Base-by-base conservation (phyloP, 2,113 vertebrate species). In the Notothenia rossii region DNA sequence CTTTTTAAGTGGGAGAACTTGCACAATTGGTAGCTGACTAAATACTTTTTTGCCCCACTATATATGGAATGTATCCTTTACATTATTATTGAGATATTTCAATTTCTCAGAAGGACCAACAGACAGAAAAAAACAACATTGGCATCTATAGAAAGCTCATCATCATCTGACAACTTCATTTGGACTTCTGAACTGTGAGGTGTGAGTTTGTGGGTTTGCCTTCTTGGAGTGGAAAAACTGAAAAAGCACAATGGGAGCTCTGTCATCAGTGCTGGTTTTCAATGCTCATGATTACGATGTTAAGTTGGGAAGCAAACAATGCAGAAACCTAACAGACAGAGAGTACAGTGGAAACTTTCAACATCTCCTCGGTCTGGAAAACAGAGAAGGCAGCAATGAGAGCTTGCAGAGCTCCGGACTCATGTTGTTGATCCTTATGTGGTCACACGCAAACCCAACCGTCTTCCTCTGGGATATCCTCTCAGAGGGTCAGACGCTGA, bases 351-450 rank as follows among this genome's bases (percentile, higher is more conserved):
- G 50, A 56, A 79, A 87, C 86, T 76, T 84, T 86, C 51, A 78
- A 77, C 69, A 74, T 88, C 67, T 82, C 49, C 66, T 77, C 54
- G 14, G 53, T 81, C 36, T 55, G 51, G 64, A 69, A 79, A 87
- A 78, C 46, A 72, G 77, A 45, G 33, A 76, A 86, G 77, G 66
- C 13, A 10, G 84, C 79, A 66, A 68, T 56, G 77, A 80, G 58
- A 67, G 79, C 75, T 73, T n/a, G 5, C 55, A 68, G 75, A 69
- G 76, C 81, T 86, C 70, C 65, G 78, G 72, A 75, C 67, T 82
- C 74, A 77, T 88, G 84, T 77, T 93, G 88, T 92, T 90, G 92
- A 91, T 92, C 71, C 81, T 88, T 74, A 70, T 89, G 91, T 88
- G 92, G 91, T 90, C 86, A 86, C 78, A 90, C 55, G 3, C 77